These are phyloP conservation scores for Parapristionchus giblindavisi DNA, from an alignment of 2,888 invertebrate genomes.

Conservation along the genomic window DNA sequence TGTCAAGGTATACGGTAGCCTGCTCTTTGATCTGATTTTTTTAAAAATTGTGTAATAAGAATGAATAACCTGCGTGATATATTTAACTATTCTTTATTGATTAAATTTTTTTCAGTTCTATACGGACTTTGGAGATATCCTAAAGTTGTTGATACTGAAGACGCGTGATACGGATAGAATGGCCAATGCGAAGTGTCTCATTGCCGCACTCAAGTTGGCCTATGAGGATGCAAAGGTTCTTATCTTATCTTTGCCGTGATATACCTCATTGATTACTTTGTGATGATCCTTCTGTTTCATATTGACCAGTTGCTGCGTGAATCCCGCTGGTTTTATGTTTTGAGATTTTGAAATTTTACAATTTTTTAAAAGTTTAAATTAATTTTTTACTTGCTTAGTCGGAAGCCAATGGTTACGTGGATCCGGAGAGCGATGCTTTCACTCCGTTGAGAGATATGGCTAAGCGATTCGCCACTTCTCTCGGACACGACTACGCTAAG, in stretches of 20 bases:
- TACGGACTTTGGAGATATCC: conserved; percentile 97
- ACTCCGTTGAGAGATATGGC: conserved; percentile 82
- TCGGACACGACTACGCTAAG: conserved; percentile 51
- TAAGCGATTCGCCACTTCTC: conserved; percentile 86
- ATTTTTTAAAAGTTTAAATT: too few relatives aligned
- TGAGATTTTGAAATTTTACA: too few relatives aligned
- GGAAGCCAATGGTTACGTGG: conserved; percentile 45
- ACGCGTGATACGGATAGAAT: conserved; percentile 97
- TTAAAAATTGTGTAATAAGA: background rate
- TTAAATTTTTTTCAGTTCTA: conserved; percentile 79
- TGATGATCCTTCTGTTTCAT: background rate
- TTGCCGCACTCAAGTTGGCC: conserved; percentile 86
- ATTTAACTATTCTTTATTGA: conserved; percentile 7
- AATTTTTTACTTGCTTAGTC: conserved; percentile 14
- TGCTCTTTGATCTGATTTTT: conserved; percentile 9
- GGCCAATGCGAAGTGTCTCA: conserved; percentile 92
- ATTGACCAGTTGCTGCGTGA: too few relatives aligned
- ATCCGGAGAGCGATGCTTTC: conserved; percentile 64
- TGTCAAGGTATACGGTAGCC: conserved; percentile 80
- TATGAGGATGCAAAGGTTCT: conserved; percentile 73
- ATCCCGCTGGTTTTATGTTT: too few relatives aligned
- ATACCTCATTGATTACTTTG: background rate
- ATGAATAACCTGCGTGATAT: background rate
- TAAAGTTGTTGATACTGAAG: conserved; percentile 94
- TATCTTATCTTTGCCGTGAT: conserved; percentile 1